Evolutionary conservation across 2,113 vertebrate species (phyloP).

Genomic region (Oncorhynchus masou): DNA sequence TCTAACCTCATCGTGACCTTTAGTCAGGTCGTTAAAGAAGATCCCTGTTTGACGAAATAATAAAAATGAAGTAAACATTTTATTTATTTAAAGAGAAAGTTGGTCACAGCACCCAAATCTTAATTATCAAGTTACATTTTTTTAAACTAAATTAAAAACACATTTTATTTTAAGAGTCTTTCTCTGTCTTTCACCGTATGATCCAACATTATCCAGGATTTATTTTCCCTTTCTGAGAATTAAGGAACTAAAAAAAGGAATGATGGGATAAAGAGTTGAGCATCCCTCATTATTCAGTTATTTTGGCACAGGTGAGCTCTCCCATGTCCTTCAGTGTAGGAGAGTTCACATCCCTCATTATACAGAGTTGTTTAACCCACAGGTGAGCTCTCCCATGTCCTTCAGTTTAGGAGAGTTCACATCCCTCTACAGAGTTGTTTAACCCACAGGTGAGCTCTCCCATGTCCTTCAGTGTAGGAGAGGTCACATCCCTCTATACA

Average conservation of each 20-base stretch:
- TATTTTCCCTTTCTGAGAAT: conserved; percentile 17
- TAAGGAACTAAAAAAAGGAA: conserved; percentile 42
- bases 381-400: no score
- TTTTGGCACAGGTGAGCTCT: no score
- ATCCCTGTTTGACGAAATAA: background rate
- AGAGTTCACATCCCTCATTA: no score
- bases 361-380: background rate
- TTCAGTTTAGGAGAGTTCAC: conserved; percentile 8
- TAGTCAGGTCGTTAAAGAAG: conserved; percentile 1
- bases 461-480: background rate
- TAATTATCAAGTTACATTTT: conserved; percentile 36
- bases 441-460: conserved; percentile 8
- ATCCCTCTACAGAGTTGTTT: background rate
- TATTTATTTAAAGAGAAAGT: background rate
- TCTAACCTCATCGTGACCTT: background rate
- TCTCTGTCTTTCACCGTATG: background rate
- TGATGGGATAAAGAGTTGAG: conserved; percentile 34
- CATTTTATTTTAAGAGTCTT: background rate
- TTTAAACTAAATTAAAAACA: conserved; percentile 28
- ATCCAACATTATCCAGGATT: background rate
- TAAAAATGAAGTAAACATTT: conserved; percentile 3
- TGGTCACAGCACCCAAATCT: conserved; percentile 63
- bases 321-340: no score
- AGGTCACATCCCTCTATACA: background rate
- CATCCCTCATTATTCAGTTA: conserved; percentile 35